These are phyloP conservation scores for Tetraneura akinire DNA, from an alignment of 1,140 invertebrate species.

Conservation along the genomic window DNA sequence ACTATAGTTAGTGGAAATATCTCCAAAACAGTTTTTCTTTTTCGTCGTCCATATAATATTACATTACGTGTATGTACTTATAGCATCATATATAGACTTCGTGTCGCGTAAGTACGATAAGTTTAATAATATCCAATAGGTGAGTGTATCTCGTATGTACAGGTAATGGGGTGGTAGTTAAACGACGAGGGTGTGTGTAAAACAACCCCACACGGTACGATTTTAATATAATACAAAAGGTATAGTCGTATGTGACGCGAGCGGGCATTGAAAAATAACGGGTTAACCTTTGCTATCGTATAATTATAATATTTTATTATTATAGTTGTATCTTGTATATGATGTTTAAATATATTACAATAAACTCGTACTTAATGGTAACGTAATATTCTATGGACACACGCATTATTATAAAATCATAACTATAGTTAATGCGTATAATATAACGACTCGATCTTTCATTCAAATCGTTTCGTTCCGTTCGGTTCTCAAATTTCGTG, in stretches of 20 bases:
- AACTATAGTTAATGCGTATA: background rate
- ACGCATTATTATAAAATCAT: background rate
- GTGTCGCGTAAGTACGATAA: too few species aligned
- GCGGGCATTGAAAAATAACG: constrained; percentile 16
- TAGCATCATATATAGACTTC: too few species aligned
- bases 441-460: background rate
- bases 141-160: too few species aligned
- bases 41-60: too few species aligned
- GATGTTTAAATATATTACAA: too few species aligned
- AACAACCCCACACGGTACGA: constrained; percentile 1
- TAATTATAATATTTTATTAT: background rate
- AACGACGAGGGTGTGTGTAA: background rate
- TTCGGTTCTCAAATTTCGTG: background rate
- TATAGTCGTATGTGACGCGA: background rate
- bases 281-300: background rate
- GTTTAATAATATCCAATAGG: too few species aligned
- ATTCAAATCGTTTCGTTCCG: background rate
- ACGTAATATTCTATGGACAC: too few species aligned
- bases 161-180: background rate
- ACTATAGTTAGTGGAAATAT: too few species aligned
- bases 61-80: too few species aligned
- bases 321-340: background rate
- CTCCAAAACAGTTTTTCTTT: too few species aligned
- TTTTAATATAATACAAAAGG: too few species aligned
- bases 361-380: too few species aligned